phyloP scores from a whole-genome alignment of 2,888 invertebrate genomes.

The Drosophila atripex region DNA sequence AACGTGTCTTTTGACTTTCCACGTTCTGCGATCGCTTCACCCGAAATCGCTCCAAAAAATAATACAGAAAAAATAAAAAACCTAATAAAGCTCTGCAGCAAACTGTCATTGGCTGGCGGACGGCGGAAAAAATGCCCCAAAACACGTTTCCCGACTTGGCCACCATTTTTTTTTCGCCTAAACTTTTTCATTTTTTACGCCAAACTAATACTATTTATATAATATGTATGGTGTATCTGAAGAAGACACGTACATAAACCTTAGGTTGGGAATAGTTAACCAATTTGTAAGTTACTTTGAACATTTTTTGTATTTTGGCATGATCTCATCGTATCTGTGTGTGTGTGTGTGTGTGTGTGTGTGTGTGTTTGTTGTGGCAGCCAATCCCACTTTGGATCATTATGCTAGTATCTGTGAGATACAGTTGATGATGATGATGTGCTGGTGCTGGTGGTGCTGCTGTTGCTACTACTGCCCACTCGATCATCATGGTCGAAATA shows the following conservation, averaged over 20 bases:
- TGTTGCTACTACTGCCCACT: conserved; percentile 41
- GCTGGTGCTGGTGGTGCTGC: too few species aligned
- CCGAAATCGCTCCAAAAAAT: conserved; percentile 14
- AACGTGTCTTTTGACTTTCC: conserved; percentile 66
- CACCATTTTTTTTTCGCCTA: conserved; percentile 63
- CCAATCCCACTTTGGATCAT: conserved; percentile 74
- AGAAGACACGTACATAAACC: conserved; percentile 71
- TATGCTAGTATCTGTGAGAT: conserved; percentile 64
- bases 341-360: conserved; percentile 14
- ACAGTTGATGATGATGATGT: conserved; percentile 40
- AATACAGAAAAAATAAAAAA: too few species aligned
- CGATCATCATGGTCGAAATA: conserved; percentile 39
- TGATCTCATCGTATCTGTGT: conserved; percentile 69
- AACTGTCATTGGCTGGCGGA: conserved; percentile 62
- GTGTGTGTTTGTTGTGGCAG: conserved; percentile 41
- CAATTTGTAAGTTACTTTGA: conserved; percentile 34
- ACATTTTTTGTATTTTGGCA: conserved; percentile 43
- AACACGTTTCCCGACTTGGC: conserved; percentile 57
- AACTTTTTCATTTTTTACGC: conserved; percentile 28
- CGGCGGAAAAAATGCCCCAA: conserved; percentile 44
- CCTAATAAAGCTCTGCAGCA: conserved; percentile 10
- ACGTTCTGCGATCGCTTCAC: conserved; percentile 45
- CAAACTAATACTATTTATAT: conserved; percentile 43
- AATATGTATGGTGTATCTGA: conserved; percentile 41
- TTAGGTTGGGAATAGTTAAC: conserved; percentile 42